Base-by-base conservation (phyloP, 2,888 invertebrate species). In the Lasioglossum zephyrum region DNA sequence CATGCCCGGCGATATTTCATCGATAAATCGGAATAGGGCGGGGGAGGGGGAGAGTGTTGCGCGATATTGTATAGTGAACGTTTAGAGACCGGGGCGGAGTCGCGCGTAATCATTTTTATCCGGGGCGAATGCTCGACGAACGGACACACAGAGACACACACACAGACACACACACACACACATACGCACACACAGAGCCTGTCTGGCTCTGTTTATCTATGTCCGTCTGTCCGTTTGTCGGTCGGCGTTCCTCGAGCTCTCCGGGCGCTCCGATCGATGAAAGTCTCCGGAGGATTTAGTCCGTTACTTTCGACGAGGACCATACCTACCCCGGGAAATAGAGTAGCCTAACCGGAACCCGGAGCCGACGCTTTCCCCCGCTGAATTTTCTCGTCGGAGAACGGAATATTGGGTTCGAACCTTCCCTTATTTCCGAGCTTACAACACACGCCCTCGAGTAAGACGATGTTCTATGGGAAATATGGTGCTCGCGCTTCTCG, bases 11-110 rank as follows among this genome's bases (percentile, higher is more conserved):
- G 86, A 88, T 90, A 90, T 91, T 91, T 91, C 86, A 89, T 76
- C 81, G 81, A 83, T 79, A 78, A 66, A 66, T 26, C 69, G 44
- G 31, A 53, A 36, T 26, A n/a, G n/a, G n/a, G 31, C 5, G 26
- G 8, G 11, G 36, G 44, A 44, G n/a, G 47, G 41, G 41, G 69
- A 69, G 49, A 47, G 79, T 84, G 60, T 76, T 63, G 87, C 79
- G 88, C 88, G 87, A 89, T 90, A 89, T 91, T 89, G 91, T 88
- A 80, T 81, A 82, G 86, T 84, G 36, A 86, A 88, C 85, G 87
- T 91, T 91, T 89, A 53, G 53, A 86, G 83, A 81, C 69, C 75
- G 79, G 66, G 41, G 75, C 75, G 78, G 66, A 79, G 79, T 75
- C 80, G 81, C 81, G 77, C 77, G 82, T 90, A 90, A 90, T 88